Base-by-base conservation (phyloP, 2,888 invertebrate genomes). In the Muscina levida region DNA sequence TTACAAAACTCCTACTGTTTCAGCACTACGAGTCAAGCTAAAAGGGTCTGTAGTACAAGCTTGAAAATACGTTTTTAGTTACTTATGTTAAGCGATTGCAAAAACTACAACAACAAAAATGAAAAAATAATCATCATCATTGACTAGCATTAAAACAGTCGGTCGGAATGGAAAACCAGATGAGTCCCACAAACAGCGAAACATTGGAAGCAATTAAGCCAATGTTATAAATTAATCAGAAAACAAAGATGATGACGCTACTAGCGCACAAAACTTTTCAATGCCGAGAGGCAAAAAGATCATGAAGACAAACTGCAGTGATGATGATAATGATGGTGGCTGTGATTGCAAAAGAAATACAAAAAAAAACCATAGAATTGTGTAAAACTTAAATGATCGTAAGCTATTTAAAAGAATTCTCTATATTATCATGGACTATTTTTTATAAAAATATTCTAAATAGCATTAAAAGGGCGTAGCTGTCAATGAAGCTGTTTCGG, bases 161-260 rank as follows among this genome's bases (percentile, higher is more conserved):
- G 77, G 71, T 48, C 67, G 77, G 57, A 66, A 31, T 31, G 3
- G 82, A 79, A 82, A 57, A 71, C 17, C 31, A 31, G 26, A 66
- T 53, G 53, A 62, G 46, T 57, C 78, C 67, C 72, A 75, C 79
- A 82, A 82, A 82, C 79, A 72, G 79, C 81, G 81, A 81, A 79
- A 85, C 85, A 85, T 85, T 85, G 85, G 84, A 84, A 85, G 85
- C 85, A 86, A 86, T 86, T 86, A 86, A 85, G 84, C 83, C 83
- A 77, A 83, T 83, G 85, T 85, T 83, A 86, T 86, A 86, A 86
- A 85, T 86, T 85, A 85, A 85, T 86, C 86, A 85, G 83, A 84
- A 82, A 37, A 46, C 56, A 68, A 66, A 39, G 31, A 31, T 5
- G 31, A 31, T 5, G 31, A 31, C 31, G 31, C 31, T 10, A 66